Conservation (phyloP, 2,888 invertebrate genomes). For the Oligia latruncula region DNA sequence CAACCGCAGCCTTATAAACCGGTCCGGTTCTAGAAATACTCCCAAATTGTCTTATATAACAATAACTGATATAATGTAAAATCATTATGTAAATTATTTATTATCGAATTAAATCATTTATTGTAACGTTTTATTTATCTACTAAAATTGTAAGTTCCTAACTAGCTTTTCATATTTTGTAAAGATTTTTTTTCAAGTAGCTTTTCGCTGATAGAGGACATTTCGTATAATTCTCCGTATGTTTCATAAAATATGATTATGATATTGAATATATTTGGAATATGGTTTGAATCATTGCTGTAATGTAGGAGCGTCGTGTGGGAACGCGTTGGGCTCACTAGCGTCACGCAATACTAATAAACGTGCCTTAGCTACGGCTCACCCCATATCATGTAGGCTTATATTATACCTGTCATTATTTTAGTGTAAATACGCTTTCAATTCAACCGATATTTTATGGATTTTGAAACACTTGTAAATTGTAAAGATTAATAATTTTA, state of each 20-base stretch:
- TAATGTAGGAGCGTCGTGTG: constrained; percentile 53
- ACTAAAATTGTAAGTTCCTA: constrained; percentile 89
- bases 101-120: constrained; percentile 82
- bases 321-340: constrained; percentile 37
- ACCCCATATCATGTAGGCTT: constrained; percentile 88
- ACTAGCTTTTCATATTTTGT: constrained; percentile 87
- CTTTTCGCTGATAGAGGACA: constrained; percentile 77
- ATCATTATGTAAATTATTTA: constrained; percentile 88
- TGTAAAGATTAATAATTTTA: constrained; percentile 90
- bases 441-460: constrained; percentile 90
- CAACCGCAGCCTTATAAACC: constrained; percentile 61
- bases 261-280: constrained; percentile 77
- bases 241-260: constrained; percentile 76
- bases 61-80: constrained; percentile 82
- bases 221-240: constrained; percentile 77
- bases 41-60: constrained; percentile 80
- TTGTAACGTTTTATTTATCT: constrained; percentile 86
- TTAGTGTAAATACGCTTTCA: constrained; percentile 89
- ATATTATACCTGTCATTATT: constrained; percentile 86
- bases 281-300: constrained; percentile 73
- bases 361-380: constrained; percentile 89
- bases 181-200: constrained; percentile 78
- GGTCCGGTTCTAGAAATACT: constrained; percentile 82
- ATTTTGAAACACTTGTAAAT: constrained; percentile 90
- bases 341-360: constrained; percentile 80